Base-by-base conservation (phyloP, 2,113 vertebrate species). In the Engraulis encrasicolus region DNA sequence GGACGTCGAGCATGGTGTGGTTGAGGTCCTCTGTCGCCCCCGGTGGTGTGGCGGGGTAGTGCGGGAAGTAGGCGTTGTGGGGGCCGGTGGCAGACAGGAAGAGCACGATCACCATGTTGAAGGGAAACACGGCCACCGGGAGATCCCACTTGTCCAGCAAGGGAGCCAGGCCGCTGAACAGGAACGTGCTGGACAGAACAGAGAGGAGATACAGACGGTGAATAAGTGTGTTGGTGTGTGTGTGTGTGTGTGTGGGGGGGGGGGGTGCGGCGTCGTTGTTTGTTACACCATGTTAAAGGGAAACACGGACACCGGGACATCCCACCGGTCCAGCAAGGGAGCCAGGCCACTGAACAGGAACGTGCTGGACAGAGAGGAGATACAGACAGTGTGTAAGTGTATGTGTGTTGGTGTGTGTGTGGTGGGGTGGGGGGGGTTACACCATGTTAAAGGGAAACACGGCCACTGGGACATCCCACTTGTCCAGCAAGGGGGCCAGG, bases 381-480 rank as follows among this genome's bases (percentile, higher is more conserved):
- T n/a, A n/a, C n/a, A n/a, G n/a, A n/a, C n/a, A n/a, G n/a, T n/a
- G n/a, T n/a, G n/a, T n/a, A n/a, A n/a, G n/a, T n/a, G n/a, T n/a
- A n/a, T n/a, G n/a, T n/a, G n/a, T n/a, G n/a, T n/a, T n/a, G n/a
- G n/a, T n/a, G n/a, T n/a, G n/a, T n/a, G n/a, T n/a, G n/a, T n/a
- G n/a, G n/a, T n/a, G n/a, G n/a, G n/a, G n/a, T n/a, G n/a, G n/a
- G n/a, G n/a, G n/a, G n/a, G n/a, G n/a, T n/a, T n/a, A n/a, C 45
- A 90, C 48, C 4, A 80, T 92, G 92, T 95, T 96, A 83, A 96
- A 96, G 78, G 94, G 95, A 81, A 93, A 95, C 78, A 94, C 93
- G 0, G 89, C 48, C 6, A 90, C 93, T 1, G 95, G 94, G 58
- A 95, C 54, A 85, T 95, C 90, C 93, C 94, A 95, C 74, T 14